Percentiles rank a stretch among this genome's conserved stretches.
phyloP scores from a whole-genome alignment of 2,113 vertebrate genomes.

The Ochotona curzoniae region DNA sequence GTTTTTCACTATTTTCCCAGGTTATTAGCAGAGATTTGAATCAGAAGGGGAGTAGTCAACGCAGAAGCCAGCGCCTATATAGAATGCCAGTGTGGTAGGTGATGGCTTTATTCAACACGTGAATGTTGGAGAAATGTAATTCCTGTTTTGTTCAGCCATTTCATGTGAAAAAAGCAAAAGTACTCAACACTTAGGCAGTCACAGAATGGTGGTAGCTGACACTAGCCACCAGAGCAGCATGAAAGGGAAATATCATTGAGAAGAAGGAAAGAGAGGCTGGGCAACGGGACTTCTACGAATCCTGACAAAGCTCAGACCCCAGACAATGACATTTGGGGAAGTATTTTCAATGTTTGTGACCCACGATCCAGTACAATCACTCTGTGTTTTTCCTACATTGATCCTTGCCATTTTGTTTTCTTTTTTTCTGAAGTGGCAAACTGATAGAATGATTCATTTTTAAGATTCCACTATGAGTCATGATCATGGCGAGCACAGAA shows the following conservation, averaged over 20 bases:
- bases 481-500: background rate
- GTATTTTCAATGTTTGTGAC: background rate
- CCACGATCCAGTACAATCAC: background rate
- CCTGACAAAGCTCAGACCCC: background rate
- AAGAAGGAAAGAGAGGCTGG: background rate
- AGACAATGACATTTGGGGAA: background rate
- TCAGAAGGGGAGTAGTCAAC: too few species aligned
- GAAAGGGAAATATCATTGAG: background rate
- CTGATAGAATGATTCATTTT: constrained; percentile 29
- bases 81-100: too few species aligned
- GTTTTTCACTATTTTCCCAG: too few species aligned
- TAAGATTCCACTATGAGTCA: constrained; percentile 37
- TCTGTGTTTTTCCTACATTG: background rate
- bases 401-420: background rate
- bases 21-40: too few species aligned
- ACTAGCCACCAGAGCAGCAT: background rate
- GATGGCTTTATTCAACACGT: too few species aligned
- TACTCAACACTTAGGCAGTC: background rate
- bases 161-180: background rate
- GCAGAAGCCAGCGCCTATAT: too few species aligned
- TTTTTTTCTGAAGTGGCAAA: background rate
- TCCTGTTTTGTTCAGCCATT: background rate
- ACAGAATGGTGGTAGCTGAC: background rate
- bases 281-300: background rate
- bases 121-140: background rate